Evolutionary conservation across 53 echinoderm and acorn worm genomes (phyloP).

Genomic region (Henricia sp.): DNA sequence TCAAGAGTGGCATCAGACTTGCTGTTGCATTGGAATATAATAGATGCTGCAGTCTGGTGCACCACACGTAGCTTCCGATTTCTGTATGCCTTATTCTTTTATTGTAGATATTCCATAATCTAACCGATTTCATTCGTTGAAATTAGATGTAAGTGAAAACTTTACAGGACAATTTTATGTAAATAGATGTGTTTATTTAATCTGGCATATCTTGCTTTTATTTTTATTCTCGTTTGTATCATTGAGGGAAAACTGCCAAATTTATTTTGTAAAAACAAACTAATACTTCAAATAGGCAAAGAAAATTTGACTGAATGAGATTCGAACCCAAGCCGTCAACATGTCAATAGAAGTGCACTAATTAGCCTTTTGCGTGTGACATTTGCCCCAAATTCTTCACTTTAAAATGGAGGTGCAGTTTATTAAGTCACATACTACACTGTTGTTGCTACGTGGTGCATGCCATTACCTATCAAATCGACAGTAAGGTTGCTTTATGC

Average conservation of each 20-base stretch:
- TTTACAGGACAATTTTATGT: conserved; percentile 11
- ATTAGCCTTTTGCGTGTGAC: no score
- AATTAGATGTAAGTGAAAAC: conserved; percentile 29
- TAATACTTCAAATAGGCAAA: no score
- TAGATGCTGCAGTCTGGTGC: conserved; percentile 46
- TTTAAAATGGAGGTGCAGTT: no score
- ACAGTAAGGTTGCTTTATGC: no score
- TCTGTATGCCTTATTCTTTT: conserved; percentile 48
- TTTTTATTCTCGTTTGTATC: background rate
- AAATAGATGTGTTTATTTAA: conserved; percentile 55
- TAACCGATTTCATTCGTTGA: background rate
- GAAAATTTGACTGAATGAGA: no score
- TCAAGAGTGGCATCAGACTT: conserved; percentile 13
- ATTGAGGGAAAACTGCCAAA: no score
- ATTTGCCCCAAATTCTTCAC: no score
- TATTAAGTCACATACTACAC: no score
- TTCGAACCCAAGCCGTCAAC: no score
- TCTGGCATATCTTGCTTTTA: conserved; percentile 29
- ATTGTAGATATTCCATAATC: conserved; percentile 19
- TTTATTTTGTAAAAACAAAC: conserved; percentile 12
- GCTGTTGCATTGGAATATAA: background rate
- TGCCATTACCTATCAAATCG: no score
- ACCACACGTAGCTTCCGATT: conserved; percentile 33
- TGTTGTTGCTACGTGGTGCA: no score
- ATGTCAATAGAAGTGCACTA: no score